A percentile compares a stretch with the other conserved stretches of the same genome.
phyloP scores from a whole-genome alignment of 92 coral and sea anemone genomes.

The Paramuricea clavata region DNA sequence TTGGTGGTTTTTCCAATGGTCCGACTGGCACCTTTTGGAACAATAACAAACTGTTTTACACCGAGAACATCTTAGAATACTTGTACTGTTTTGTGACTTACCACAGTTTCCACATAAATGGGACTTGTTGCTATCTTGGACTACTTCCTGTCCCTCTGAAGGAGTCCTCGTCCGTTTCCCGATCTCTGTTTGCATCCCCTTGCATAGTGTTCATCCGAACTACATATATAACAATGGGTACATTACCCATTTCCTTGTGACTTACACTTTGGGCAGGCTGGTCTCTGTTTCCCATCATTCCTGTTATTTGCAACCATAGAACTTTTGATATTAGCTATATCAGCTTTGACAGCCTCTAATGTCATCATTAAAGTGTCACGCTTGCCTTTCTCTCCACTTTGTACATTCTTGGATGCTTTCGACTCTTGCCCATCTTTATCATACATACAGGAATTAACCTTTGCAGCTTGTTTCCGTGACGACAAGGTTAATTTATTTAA shows the following conservation, averaged over 20 bases:
- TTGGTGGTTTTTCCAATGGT: conserved; percentile 14
- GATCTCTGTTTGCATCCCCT: conserved; percentile 21
- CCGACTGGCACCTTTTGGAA: conserved; percentile 26
- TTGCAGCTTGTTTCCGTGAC: neutral
- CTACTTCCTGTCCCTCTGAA: conserved; percentile 36
- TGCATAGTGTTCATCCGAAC: conserved; percentile 17
- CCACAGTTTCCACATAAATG: conserved; percentile 29
- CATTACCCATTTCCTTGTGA: neutral
- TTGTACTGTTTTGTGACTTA: conserved; percentile 27
- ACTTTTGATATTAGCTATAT: conserved; percentile 21
- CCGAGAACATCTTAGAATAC: conserved; percentile 37
- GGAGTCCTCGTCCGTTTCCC: conserved; percentile 26
- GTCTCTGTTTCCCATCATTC: neutral
- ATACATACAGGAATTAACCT: conserved; percentile 15
- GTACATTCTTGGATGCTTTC: neutral
- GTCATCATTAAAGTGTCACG: conserved; percentile 32
- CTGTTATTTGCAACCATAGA: conserved; percentile 15
- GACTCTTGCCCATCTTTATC: neutral
- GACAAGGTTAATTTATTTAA: conserved; percentile 21
- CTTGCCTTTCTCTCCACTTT: conserved; percentile 1
- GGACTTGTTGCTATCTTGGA: conserved; percentile 18
- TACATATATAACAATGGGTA: conserved; percentile 23
- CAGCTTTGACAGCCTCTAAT: conserved; percentile 15
- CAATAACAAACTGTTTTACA: conserved; percentile 13
- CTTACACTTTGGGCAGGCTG: conserved; percentile 17